Evolutionary conservation across 2,113 vertebrate species (phyloP), one percentile per base, ranked within the genome.

Genomic region (Willisornis vidua): DNA sequence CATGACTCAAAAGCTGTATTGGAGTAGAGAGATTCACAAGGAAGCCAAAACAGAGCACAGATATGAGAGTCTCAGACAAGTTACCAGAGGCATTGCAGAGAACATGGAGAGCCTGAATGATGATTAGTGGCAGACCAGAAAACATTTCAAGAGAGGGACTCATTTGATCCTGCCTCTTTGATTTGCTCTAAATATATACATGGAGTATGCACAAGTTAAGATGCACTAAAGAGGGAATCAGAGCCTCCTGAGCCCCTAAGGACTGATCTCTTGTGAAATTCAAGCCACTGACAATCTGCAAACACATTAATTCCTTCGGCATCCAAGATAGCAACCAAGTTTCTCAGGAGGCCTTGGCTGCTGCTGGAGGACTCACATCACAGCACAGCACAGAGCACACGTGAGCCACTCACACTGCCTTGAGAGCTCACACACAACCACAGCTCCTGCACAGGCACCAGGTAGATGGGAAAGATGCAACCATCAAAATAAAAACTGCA

Each of bases 261-360:
- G 81, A 87, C 70, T 51, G 66, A 88, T 76, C 23, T 45, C 83
- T 68, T 45, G n/a, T 66, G 71, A 92, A 82, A 96, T n/a, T 90
- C 70, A 92, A 92, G 86, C 54, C 83, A 48, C 52, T 77, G 75
- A 93, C 91, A 91, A 95, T 66, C 57, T 93, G 62, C 25, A 94
- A 91, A 96, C 59, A 78, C 3, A 20, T 58, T 76, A 54, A 96
- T 68, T 95, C 81, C 74, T 90, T 81, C 89, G 45, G 79, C 26
- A 55, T 29, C n/a, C 52, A 57, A 73, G 79, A 74, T 7, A 92
- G 81, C 12, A 16, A 90, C 63, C 7, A 26, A 49, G 66, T 54
- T 96, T 75, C 84, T 91, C 77, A 33, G 68, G 80, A 93, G 78
- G 55, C 31, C 45, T n/a, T 58, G 63, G 71, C 71, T 87, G 59